Conservation (phyloP, 2,113 vertebrate species). For the Microcebus griseorufus region DNA sequence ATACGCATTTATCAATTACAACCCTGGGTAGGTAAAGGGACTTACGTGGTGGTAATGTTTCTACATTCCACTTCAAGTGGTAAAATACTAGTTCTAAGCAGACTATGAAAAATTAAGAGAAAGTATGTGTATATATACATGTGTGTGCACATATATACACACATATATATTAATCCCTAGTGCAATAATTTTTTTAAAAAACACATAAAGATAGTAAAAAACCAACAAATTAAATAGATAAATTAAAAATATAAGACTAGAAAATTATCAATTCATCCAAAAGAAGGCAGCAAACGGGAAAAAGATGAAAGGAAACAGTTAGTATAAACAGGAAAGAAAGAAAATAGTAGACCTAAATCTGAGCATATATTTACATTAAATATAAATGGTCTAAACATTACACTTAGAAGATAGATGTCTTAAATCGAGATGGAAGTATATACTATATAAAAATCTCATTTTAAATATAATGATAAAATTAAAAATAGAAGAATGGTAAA, state of each 20-base stretch:
- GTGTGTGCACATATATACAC: not conserved
- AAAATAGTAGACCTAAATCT: not conserved
- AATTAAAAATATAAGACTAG: not conserved
- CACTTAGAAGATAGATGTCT: not conserved
- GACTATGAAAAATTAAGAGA: not conserved
- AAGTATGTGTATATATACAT: too few relatives aligned
- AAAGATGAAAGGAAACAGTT: not conserved
- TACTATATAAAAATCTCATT: not conserved
- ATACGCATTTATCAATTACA: not conserved
- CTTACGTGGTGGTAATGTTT: not conserved
- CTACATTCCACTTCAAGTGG: not conserved
- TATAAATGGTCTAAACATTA: slow-evolving; percentile 14
- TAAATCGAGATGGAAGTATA: not conserved
- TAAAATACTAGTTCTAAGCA: not conserved
- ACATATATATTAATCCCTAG: too few relatives aligned
- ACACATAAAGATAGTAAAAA: not conserved
- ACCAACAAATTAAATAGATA: not conserved
- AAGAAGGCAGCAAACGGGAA: slow-evolving; percentile 1
- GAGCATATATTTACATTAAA: slow-evolving; percentile 17
- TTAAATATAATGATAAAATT: slow-evolving; percentile 32
- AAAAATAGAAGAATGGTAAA: not conserved
- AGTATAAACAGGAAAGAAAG: not conserved
- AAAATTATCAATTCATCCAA: not conserved
- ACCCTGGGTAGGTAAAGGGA: not conserved
- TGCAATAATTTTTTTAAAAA: not conserved